A percentile compares a stretch with the other conserved stretches of the same genome.
phyloP scores from a whole-genome alignment of 2,797 vertebrate species.

The Erethizon dorsatum region DNA sequence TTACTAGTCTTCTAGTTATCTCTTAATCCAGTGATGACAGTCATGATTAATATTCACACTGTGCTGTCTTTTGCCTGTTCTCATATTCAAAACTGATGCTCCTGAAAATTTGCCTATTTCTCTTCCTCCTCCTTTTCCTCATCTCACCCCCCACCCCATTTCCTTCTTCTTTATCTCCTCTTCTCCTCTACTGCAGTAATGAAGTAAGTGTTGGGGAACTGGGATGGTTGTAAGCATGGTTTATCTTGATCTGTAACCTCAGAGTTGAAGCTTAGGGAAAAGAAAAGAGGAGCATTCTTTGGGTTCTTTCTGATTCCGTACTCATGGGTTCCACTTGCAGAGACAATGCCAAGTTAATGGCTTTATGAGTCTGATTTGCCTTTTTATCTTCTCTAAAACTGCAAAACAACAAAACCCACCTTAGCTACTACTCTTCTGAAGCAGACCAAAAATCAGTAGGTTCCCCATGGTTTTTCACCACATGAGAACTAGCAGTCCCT shows the following conservation, averaged over 20 bases:
- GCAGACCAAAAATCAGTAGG: not conserved
- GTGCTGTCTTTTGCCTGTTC: not conserved
- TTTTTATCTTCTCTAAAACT: conserved; percentile 34
- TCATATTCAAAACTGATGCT: not conserved
- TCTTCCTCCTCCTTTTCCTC: not conserved
- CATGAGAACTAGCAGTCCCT: not conserved
- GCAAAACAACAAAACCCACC: not conserved
- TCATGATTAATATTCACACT: not conserved
- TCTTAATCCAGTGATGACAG: not conserved
- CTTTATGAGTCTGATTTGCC: not conserved
- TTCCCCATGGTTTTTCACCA: not conserved
- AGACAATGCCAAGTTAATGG: conserved; percentile 36
- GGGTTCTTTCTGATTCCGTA: not conserved
- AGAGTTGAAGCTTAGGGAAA: not conserved
- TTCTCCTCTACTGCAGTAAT: not conserved
- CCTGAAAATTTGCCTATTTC: accelerated
- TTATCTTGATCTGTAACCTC: not conserved
- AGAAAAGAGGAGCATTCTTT: not conserved
- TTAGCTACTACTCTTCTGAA: not conserved
- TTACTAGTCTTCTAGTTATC: not conserved
- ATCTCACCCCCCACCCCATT: not conserved
- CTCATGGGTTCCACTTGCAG: not conserved
- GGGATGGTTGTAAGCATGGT: not conserved
- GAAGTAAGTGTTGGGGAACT: not conserved
- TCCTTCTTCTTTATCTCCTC: not conserved